Evolutionary conservation across 2,797 vertebrate species (phyloP).

Genomic region (Diplodus puntazzo): DNA sequence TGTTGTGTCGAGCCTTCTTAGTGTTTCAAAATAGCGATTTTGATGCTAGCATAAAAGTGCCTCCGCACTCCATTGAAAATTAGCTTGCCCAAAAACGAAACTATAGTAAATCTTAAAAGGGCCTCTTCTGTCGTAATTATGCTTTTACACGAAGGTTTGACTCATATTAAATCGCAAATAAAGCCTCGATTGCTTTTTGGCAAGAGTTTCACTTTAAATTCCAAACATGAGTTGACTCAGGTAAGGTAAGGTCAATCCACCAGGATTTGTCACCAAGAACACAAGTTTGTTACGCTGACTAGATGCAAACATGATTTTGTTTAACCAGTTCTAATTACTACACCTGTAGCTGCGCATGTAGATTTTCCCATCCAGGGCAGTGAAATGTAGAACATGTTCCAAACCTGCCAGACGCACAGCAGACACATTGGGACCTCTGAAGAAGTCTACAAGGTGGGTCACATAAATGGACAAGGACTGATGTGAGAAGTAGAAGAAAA

Average conservation of each 20-base stretch:
- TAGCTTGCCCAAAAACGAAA: too few species aligned
- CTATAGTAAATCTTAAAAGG: too few species aligned
- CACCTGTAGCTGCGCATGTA: slow-evolving; percentile 97
- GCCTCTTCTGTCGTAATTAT: too few species aligned
- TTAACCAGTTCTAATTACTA: not conserved
- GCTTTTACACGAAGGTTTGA: too few species aligned
- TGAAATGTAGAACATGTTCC: slow-evolving; percentile 94
- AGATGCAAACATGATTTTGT: not conserved
- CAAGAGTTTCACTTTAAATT: too few species aligned
- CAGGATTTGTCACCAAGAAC: not conserved
- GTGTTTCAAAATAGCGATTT: too few species aligned
- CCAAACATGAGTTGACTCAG: not conserved
- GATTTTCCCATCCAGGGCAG: slow-evolving; percentile 92
- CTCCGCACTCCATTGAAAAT: too few species aligned
- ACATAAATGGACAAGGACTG: not conserved
- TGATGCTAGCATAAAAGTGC: too few species aligned
- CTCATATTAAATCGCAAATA: too few species aligned
- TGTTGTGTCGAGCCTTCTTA: too few species aligned
- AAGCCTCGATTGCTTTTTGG: too few species aligned
- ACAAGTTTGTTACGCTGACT: not conserved
- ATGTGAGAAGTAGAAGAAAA: not conserved
- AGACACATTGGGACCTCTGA: slow-evolving; percentile 91
- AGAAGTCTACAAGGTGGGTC: slow-evolving; percentile 88
- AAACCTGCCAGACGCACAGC: slow-evolving; percentile 93
- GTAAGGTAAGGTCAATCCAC: not conserved